phyloP scores from a whole-genome alignment of 35 echinoderm and acorn worm species.

The Acanthaster planci region DNA sequence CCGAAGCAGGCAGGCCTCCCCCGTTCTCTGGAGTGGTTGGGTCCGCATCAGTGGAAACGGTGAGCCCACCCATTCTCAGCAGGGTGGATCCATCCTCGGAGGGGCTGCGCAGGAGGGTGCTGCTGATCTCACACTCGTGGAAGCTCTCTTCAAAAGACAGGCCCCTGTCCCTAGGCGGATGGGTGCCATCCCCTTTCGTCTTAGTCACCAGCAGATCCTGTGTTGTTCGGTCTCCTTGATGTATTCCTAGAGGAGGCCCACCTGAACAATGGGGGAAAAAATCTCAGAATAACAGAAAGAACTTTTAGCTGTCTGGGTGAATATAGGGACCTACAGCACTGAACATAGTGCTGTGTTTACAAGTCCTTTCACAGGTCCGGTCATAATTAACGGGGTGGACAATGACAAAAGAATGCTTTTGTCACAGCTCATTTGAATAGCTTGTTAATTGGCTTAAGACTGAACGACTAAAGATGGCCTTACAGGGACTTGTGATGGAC shows the following conservation, averaged over 20 bases:
- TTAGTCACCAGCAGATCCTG: neutral
- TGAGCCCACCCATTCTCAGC: neutral
- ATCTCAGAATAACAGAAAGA: too few species aligned
- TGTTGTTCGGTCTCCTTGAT: neutral
- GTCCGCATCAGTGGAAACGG: neutral
- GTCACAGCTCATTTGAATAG: too few species aligned
- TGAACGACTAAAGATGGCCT: too few species aligned
- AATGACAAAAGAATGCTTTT: too few species aligned
- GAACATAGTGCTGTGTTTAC: too few species aligned
- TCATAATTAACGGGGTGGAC: too few species aligned
- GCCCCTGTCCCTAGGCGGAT: neutral
- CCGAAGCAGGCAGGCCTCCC: neutral
- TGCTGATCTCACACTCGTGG: slow-evolving; percentile 74
- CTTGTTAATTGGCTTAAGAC: too few species aligned
- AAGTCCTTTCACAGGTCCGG: too few species aligned
- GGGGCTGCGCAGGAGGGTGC: slow-evolving; percentile 54
- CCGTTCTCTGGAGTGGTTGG: slow-evolving; percentile 26
- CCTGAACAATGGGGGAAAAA: neutral
- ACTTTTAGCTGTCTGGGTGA: too few species aligned
- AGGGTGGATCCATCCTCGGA: slow-evolving; percentile 43
- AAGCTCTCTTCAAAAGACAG: slow-evolving; percentile 38
- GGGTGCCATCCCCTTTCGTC: neutral
- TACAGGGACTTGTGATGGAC: too few species aligned
- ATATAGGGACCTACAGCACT: too few species aligned
- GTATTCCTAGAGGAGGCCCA: neutral